phyloP scores from a whole-genome alignment of 1,140 invertebrate species.

The Drosophila grimshawi region DNA sequence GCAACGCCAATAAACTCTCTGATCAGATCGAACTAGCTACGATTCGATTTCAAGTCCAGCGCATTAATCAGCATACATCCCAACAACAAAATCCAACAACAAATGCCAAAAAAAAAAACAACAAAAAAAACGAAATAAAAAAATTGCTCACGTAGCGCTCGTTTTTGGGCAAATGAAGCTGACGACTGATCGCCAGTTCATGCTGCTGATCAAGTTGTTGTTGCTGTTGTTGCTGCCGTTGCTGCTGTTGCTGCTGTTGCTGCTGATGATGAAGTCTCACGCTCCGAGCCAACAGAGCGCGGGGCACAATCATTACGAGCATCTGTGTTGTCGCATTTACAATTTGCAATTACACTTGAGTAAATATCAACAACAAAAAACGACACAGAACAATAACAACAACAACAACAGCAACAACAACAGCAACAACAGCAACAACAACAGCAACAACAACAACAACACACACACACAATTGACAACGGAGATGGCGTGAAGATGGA shows the following conservation, averaged over 20 bases:
- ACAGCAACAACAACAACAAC: slow-evolving; percentile 17
- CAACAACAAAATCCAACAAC: not conserved
- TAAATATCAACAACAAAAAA: slow-evolving; percentile 72
- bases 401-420: slow-evolving; percentile 8
- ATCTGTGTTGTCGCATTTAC: slow-evolving; percentile 81
- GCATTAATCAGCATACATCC: slow-evolving; percentile 11
- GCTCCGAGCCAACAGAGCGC: slow-evolving; percentile 38
- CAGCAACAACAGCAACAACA: slow-evolving; percentile 23
- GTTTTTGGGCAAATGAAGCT: slow-evolving; percentile 35
- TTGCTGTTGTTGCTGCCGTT: slow-evolving; percentile 14
- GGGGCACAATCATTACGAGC: slow-evolving; percentile 72
- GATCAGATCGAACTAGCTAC: not conserved
- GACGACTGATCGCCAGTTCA: slow-evolving; percentile 23
- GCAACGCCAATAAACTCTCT: not conserved
- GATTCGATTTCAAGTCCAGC: slow-evolving; percentile 8
- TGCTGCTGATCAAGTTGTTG: not conserved
- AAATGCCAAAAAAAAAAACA: slow-evolving; percentile 6
- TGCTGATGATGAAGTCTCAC: slow-evolving; percentile 49
- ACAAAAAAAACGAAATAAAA: no score
- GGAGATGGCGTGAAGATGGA: slow-evolving; percentile 22
- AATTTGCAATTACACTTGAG: slow-evolving; percentile 82
- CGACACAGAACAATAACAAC: slow-evolving; percentile 49
- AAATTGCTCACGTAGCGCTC: slow-evolving; percentile 39
- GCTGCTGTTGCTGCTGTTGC: slow-evolving; percentile 14
- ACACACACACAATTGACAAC: slow-evolving; percentile 18